phyloP scores from a whole-genome alignment of 2,888 invertebrate genomes.

The Spisula solida region DNA sequence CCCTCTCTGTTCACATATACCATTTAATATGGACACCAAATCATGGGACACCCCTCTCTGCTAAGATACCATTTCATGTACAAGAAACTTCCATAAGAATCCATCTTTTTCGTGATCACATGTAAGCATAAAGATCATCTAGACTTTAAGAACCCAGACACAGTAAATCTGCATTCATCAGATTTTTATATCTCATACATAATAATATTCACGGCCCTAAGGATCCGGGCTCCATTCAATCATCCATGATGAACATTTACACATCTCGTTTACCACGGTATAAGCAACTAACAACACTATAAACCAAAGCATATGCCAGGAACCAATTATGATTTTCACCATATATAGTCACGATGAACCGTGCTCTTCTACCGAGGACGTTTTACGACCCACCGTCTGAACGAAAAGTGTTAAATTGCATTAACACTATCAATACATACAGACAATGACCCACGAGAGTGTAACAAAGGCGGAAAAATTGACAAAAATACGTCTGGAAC shows the following conservation, averaged over 20 bases:
- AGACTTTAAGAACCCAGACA: background rate
- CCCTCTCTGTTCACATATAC: too few species aligned
- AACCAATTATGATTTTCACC: constrained; percentile 17
- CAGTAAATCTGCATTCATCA: background rate
- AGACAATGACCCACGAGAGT: constrained; percentile 12
- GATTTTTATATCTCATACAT: background rate
- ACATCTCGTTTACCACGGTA: background rate
- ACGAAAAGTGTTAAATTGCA: constrained; percentile 22
- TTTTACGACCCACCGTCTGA: constrained; percentile 4
- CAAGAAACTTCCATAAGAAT: background rate
- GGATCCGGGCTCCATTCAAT: background rate
- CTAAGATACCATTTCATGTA: background rate
- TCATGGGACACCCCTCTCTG: too few species aligned
- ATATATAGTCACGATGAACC: background rate
- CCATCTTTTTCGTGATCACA: background rate
- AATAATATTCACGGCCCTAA: background rate
- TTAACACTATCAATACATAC: constrained; percentile 11
- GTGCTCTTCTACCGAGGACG: background rate
- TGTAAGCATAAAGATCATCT: background rate
- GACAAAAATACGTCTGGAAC: constrained; percentile 18
- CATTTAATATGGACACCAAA: too few species aligned
- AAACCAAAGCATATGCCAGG: background rate
- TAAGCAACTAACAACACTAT: background rate
- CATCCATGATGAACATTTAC: background rate
- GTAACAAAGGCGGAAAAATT: background rate